Conservation (phyloP, 2,113 vertebrate species). For the Cairina moschata region DNA sequence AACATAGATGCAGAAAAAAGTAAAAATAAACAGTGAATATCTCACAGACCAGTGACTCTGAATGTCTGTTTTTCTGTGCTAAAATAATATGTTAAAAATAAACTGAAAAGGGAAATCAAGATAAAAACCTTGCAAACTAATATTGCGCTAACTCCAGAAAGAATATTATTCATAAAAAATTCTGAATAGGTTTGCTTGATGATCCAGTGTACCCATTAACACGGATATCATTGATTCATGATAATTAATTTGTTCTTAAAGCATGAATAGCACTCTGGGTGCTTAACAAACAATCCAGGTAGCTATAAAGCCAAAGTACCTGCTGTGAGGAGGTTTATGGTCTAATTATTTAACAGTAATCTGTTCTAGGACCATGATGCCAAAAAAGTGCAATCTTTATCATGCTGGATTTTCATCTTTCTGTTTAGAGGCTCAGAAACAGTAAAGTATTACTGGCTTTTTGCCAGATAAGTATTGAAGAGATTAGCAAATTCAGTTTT, state of each 20-base stretch:
- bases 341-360: not conserved
- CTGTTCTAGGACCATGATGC: not conserved
- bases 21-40: not conserved
- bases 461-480: not conserved
- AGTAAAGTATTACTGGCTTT: not conserved
- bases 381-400: not conserved
- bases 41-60: not conserved
- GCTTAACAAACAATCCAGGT: slow-evolving; percentile 12
- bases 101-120: not conserved
- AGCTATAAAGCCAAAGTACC: not conserved
- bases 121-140: not conserved
- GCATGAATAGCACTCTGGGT: not conserved
- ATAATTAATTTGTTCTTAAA: slow-evolving; percentile 35
- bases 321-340: not conserved
- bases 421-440: not conserved
- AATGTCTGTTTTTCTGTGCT: not conserved
- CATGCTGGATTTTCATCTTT: not conserved
- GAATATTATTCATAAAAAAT: slow-evolving; percentile 15
- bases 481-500: not conserved
- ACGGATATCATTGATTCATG: not conserved
- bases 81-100: not conserved
- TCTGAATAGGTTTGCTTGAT: slow-evolving; percentile 14
- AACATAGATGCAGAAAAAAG: not conserved
- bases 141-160: not conserved
- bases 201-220: not conserved